Conservation (phyloP, 1,140 invertebrate genomes). For the Trichonephila inaurata region DNA sequence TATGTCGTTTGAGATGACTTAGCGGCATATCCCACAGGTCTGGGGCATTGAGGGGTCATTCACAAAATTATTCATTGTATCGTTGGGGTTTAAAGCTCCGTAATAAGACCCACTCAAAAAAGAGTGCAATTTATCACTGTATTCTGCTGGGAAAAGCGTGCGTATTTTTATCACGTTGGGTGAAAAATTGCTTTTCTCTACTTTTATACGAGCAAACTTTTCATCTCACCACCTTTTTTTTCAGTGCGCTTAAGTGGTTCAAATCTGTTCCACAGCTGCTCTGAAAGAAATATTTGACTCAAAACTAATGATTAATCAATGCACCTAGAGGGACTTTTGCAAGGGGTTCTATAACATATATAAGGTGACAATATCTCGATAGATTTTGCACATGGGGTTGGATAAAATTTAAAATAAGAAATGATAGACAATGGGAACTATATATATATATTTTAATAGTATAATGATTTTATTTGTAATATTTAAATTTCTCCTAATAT, state of each 20-base stretch:
- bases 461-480: too few species aligned
- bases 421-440: too few species aligned
- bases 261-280: conserved; percentile 7
- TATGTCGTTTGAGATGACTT: conserved; percentile 59
- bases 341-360: neutral
- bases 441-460: too few species aligned
- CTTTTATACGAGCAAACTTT: conserved; percentile 16
- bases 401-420: too few species aligned
- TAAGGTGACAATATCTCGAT: neutral
- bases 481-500: too few species aligned
- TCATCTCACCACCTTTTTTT: conserved; percentile 23
- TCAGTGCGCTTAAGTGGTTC: neutral
- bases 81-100: neutral
- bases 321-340: neutral
- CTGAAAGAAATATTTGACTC: neutral
- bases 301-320: neutral
- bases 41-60: conserved; percentile 4
- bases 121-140: conserved; percentile 26
- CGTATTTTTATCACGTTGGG: conserved; percentile 33
- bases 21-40: conserved; percentile 56
- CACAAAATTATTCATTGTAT: conserved; percentile 24
- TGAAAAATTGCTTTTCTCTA: conserved; percentile 45
- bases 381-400: neutral
- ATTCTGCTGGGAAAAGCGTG: conserved; percentile 5
- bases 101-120: neutral